Evolutionary conservation across 2,113 vertebrate species (phyloP).

Genomic region (Nanorana parkeri): DNA sequence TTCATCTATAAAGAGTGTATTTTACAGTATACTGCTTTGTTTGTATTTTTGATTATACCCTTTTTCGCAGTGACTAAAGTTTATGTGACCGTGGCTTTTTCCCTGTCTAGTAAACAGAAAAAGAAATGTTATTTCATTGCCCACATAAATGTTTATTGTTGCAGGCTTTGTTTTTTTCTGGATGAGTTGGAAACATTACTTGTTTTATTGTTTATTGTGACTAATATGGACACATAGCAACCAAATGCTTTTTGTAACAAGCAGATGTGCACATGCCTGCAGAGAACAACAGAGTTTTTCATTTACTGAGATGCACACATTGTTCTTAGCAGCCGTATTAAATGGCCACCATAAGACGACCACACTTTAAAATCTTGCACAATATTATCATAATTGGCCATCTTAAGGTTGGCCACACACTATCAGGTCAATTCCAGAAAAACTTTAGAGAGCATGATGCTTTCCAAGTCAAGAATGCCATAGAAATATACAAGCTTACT

Average conservation of each 20-base stretch:
- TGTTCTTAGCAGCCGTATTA: background rate
- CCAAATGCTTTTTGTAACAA: background rate
- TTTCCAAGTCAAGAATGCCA: too few species aligned
- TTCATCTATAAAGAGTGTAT: too few species aligned
- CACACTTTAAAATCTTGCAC: too few species aligned
- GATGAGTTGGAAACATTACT: background rate
- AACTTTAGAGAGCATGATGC: too few species aligned
- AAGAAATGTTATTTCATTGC: background rate
- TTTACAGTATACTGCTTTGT: too few species aligned
- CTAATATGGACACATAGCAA: slow-evolving; percentile 32
- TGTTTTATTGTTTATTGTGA: slow-evolving; percentile 12
- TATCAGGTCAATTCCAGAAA: too few species aligned
- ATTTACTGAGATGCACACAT: background rate
- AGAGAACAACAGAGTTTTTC: background rate
- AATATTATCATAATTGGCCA: background rate
- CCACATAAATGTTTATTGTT: slow-evolving; percentile 26
- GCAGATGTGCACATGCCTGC: slow-evolving; percentile 12
- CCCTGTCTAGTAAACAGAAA: background rate
- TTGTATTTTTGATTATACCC: background rate
- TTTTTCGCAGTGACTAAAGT: background rate
- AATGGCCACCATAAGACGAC: background rate
- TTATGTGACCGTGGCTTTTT: background rate
- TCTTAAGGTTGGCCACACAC: too few species aligned
- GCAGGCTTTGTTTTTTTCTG: slow-evolving; percentile 11
- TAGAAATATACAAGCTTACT: too few species aligned